A percentile compares a stretch with the other conserved stretches of the same genome.
Conservation (phyloP, 1,140 invertebrate genomes). For the Micrasema longulum region DNA sequence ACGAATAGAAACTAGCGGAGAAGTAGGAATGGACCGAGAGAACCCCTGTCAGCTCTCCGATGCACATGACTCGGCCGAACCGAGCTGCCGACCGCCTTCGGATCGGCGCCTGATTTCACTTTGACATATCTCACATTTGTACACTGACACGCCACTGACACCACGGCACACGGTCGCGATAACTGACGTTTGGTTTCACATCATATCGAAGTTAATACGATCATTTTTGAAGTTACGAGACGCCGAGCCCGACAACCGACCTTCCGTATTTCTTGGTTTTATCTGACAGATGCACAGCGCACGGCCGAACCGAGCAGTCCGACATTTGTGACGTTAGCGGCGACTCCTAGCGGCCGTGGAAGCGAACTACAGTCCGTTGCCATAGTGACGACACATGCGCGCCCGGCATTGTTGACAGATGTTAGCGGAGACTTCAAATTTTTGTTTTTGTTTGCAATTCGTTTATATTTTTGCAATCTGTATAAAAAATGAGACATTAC, state of each 20-base stretch:
- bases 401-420: slow-evolving; percentile 27
- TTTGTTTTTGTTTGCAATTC: slow-evolving; percentile 17
- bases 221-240: slow-evolving; percentile 16
- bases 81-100: slow-evolving; percentile 34
- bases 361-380: slow-evolving; percentile 25
- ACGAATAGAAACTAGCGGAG: background rate
- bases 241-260: slow-evolving; percentile 34
- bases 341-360: slow-evolving; percentile 25
- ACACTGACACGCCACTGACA: slow-evolving; percentile 37
- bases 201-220: slow-evolving; percentile 35
- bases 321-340: slow-evolving; percentile 38
- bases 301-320: slow-evolving; percentile 32
- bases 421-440: slow-evolving; percentile 19
- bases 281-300: slow-evolving; percentile 43
- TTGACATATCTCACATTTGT: slow-evolving; percentile 42
- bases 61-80: slow-evolving; percentile 31
- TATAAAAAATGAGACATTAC: too few relatives aligned
- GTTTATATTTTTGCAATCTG: background rate
- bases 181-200: slow-evolving; percentile 32
- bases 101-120: slow-evolving; percentile 42
- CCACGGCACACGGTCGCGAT: slow-evolving; percentile 26
- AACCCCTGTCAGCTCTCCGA: slow-evolving; percentile 21
- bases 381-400: slow-evolving; percentile 38
- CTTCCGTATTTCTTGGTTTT: slow-evolving; percentile 26
- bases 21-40: background rate